A percentile compares a stretch with the other conserved stretches of the same genome.
phyloP scores from a whole-genome alignment of 2,797 vertebrate species.

The Clamator glandarius region DNA sequence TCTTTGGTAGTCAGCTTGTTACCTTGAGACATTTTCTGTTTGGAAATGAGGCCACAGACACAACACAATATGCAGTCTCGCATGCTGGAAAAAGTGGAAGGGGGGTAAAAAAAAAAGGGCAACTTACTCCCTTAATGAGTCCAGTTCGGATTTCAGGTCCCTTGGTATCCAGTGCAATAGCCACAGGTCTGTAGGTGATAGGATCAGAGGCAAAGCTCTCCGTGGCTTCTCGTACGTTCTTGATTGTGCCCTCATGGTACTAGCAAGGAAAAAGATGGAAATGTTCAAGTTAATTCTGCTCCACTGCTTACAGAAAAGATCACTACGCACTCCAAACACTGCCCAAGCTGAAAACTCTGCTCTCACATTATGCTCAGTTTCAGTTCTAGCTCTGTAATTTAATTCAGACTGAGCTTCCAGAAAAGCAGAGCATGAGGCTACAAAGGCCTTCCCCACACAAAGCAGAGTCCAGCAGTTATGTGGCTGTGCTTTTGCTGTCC shows the following conservation, averaged over 20 bases:
- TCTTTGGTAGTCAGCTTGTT: neutral
- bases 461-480: neutral
- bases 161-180: slow-evolving; percentile 97
- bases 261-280: slow-evolving; percentile 36
- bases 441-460: neutral
- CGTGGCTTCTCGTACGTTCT: slow-evolving; percentile 91
- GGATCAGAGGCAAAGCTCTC: slow-evolving; percentile 93
- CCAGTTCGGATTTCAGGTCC: slow-evolving; percentile 98
- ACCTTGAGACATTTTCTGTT: neutral
- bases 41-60: neutral
- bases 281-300: neutral
- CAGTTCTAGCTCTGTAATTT: neutral
- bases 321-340: rapidly evolving
- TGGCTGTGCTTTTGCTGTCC: neutral
- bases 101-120: rapidly evolving
- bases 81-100: neutral
- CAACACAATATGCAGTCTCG: rapidly evolving
- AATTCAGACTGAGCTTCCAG: neutral
- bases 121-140: slow-evolving; percentile 96
- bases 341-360: neutral
- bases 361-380: neutral
- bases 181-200: slow-evolving; percentile 91
- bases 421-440: neutral
- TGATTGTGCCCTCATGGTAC: slow-evolving; percentile 97
- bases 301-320: neutral